A percentile compares a stretch with the other conserved stretches of the same genome.
Evolutionary conservation across 2,888 invertebrate genomes (phyloP).

Genomic region (Athalia rosae): DNA sequence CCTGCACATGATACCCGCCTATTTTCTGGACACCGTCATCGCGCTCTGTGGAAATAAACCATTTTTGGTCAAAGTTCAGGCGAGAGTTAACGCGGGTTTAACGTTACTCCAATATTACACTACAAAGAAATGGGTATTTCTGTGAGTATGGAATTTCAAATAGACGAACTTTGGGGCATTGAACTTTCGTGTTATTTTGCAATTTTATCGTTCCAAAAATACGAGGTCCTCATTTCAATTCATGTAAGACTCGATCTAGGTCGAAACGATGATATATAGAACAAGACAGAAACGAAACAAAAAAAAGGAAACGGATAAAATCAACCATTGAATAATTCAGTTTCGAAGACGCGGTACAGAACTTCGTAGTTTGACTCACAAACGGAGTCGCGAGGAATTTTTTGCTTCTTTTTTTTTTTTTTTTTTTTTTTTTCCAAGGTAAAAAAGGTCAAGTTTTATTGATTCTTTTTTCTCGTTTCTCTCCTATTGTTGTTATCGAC

Average conservation of each 20-base stretch:
- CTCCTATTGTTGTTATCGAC: neutral
- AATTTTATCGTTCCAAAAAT: no score
- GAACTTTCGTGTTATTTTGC: no score
- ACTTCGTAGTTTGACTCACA: neutral
- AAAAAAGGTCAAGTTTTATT: neutral
- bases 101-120: conserved; percentile 87
- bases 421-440: neutral
- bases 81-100: conserved; percentile 78
- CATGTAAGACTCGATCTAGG: no score
- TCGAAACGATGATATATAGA: no score
- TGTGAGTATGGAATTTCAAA: conserved; percentile 52
- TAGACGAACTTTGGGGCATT: neutral
- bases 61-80: conserved; percentile 82
- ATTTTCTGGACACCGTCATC: conserved; percentile 83
- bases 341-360: neutral
- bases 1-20: conserved; percentile 86
- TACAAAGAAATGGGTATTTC: conserved; percentile 87
- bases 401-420: neutral
- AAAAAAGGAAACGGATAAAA: no score
- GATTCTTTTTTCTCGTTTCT: no score
- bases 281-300: no score
- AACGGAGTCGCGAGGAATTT: neutral
- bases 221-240: no score
- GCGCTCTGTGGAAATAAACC: conserved; percentile 82
- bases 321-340: no score